Evolutionary conservation across 2,888 invertebrate genomes (phyloP), one percentile per base, ranked within the genome.

Genomic region (Troides oblongomaculatus): DNA sequence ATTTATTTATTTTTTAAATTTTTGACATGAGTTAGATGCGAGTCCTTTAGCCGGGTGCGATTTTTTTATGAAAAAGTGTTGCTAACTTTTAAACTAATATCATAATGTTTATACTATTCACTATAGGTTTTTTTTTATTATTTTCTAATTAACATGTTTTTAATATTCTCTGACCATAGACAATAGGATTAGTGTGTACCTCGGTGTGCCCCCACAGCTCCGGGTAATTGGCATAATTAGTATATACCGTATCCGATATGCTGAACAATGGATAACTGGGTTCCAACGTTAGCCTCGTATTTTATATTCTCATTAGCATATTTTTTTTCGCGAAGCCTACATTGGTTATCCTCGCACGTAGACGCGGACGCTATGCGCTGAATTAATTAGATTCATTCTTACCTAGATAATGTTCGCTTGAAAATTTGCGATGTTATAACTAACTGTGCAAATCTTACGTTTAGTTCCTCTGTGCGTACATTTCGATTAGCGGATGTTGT

Each of bases 151-250:
- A 53, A 7, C 14, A 7, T 53, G 6, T 53, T 4, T 53, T n/a
- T 7, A n/a, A 53, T 53, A 53, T 53, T n/a, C 53, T 53, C 6
- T 53, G 53, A 53, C 53, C 53, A 53, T 39, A 60, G 18, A 62
- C 60, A 53, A 56, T 60, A 36, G 53, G 64, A 64, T 64, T 53
- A 53, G 50, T 53, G 43, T 25, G 23, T 50, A 78, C 73, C 73
- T 73, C 75, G 74, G 56, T 43, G 68, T 58, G 61, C 64, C 58
- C n/a, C 69, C 58, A 53, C 64, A 53, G 59, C 64, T 62, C 64
- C 18, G 72, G 79, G 78, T 86, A 84, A 85, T 81, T 77, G 77
- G 66, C 71, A 77, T 85, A 84, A 85, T 89, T 81, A 81, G 77
- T 84, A 82, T 79, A 79, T 81, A 78, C 81, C 78, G 82, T 79